Conservation (phyloP, 2,888 invertebrate species). For the Aplocera efformata region DNA sequence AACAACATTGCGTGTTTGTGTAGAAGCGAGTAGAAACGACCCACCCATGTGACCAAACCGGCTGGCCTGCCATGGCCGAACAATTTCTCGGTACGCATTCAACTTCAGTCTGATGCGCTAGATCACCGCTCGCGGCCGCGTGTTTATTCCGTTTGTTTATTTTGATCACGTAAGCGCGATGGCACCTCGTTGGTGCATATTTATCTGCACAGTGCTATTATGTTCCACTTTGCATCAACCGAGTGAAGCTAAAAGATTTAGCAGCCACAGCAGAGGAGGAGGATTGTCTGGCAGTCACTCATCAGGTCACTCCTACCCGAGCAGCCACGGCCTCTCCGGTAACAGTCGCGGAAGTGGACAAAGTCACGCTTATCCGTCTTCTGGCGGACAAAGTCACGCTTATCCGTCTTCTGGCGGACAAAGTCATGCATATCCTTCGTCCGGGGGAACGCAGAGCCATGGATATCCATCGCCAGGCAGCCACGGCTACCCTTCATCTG, state of each 20-base stretch:
- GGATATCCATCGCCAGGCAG: slow-evolving; percentile 34
- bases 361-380: slow-evolving; percentile 32
- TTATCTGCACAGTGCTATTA: slow-evolving; percentile 50
- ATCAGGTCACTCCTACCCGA: slow-evolving; percentile 44
- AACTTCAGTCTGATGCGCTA: slow-evolving; percentile 42
- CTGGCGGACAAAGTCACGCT: slow-evolving; percentile 26
- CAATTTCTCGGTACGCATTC: slow-evolving; percentile 5
- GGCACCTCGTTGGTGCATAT: slow-evolving; percentile 41
- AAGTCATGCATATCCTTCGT: slow-evolving; percentile 34
- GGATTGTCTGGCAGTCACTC: slow-evolving; percentile 35
- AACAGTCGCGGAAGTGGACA: slow-evolving; percentile 27
- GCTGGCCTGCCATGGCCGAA: slow-evolving; percentile 6
- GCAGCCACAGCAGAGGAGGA: slow-evolving; percentile 35
- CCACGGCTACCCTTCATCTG: slow-evolving; percentile 29
- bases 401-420: slow-evolving; percentile 21
- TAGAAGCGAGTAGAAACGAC: slow-evolving; percentile 16
- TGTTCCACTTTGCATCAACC: slow-evolving; percentile 33
- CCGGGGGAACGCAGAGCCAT: slow-evolving; percentile 22
- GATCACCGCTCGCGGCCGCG: slow-evolving; percentile 33
- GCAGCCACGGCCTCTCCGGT: slow-evolving; percentile 38
- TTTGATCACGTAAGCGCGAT: slow-evolving; percentile 34
- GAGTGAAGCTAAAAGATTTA: slow-evolving; percentile 26
- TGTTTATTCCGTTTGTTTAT: slow-evolving; percentile 22
- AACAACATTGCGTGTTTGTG: slow-evolving; percentile 3
- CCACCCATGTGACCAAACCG: slow-evolving; percentile 11